Conservation (phyloP, 1,140 invertebrate genomes). For the Oryzaephilus surinamensis region DNA sequence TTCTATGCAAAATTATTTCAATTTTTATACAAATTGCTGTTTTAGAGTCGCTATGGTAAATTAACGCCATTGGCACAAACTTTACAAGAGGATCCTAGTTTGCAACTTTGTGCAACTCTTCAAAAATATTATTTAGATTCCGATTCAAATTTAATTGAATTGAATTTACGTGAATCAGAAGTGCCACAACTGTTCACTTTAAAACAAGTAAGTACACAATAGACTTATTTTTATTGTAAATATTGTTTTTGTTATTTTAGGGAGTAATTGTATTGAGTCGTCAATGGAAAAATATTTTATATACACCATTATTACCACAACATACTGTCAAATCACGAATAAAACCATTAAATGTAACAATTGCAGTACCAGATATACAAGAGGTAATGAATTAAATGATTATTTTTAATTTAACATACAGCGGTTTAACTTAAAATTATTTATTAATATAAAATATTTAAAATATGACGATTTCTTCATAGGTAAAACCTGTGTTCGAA, state of each 20-base stretch:
- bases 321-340: slow-evolving; percentile 79
- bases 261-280: slow-evolving; percentile 85
- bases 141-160: slow-evolving; percentile 65
- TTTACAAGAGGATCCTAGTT: slow-evolving; percentile 89
- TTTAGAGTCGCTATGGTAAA: slow-evolving; percentile 82
- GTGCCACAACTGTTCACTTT: slow-evolving; percentile 80
- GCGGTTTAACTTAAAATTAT: no score
- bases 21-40: no score
- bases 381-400: slow-evolving; percentile 43
- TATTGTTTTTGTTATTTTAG: slow-evolving; percentile 36
- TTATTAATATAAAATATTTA: no score
- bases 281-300: slow-evolving; percentile 94
- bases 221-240: neutral
- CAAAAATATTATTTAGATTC: slow-evolving; percentile 73
- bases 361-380: slow-evolving; percentile 71
- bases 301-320: slow-evolving; percentile 83
- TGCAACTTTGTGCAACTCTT: slow-evolving; percentile 83
- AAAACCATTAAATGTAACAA: slow-evolving; percentile 78
- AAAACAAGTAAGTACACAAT: slow-evolving; percentile 52
- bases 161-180: slow-evolving; percentile 70
- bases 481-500: no score
- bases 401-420: neutral
- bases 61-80: slow-evolving; percentile 81
- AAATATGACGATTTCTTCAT: no score
- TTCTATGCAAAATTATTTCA: slow-evolving; percentile 1